Percentiles rank a stretch among this genome's conserved stretches.
Evolutionary conservation across 37 sponge, comb jelly and placozoan species (phyloP).

Genomic region (Eunapius fragilis): DNA sequence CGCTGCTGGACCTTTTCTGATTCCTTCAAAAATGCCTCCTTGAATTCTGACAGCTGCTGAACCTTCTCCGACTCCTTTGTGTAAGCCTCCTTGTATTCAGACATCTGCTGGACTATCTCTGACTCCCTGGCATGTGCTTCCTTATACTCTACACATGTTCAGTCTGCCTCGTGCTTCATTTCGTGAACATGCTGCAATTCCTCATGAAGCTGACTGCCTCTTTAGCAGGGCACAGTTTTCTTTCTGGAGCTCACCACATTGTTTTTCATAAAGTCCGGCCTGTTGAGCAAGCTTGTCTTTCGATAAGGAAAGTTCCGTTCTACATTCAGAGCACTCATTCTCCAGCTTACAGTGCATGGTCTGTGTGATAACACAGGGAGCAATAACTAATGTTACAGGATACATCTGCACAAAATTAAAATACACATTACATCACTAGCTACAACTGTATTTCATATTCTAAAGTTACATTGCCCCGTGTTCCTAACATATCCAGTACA

Average conservation of each 20-base stretch:
- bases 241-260: background rate
- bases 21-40: background rate
- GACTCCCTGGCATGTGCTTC: background rate
- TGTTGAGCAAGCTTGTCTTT: background rate
- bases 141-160: background rate
- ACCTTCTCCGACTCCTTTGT: background rate
- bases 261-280: background rate
- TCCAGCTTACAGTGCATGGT: background rate
- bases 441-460: too few species aligned
- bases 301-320: background rate
- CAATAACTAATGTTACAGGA: too few species aligned
- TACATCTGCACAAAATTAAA: too few species aligned
- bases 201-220: conserved; percentile 5
- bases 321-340: background rate
- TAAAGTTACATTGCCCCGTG: too few species aligned
- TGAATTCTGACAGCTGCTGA: background rate
- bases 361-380: too few species aligned
- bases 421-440: too few species aligned
- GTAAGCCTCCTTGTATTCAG: background rate
- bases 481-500: too few species aligned
- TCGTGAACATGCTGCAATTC: conserved; percentile 3
- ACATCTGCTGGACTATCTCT: background rate
- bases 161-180: background rate
- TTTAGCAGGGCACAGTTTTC: conserved; percentile 9
- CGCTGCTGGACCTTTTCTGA: background rate